A percentile compares a stretch with the other conserved stretches of the same genome.
Evolutionary conservation across 2,113 vertebrate species (phyloP).

Genomic region (Polyodon spathula): DNA sequence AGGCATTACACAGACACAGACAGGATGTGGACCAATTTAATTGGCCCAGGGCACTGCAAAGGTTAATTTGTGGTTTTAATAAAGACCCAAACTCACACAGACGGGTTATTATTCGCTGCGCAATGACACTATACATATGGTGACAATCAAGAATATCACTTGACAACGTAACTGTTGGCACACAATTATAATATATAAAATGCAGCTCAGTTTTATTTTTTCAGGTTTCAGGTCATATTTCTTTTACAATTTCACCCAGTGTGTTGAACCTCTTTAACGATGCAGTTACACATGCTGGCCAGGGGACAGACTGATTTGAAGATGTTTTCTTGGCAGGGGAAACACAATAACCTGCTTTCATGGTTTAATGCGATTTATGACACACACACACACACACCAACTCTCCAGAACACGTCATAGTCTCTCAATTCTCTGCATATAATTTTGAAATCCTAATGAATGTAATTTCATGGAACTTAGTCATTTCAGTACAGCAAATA

Average conservation of each 20-base stretch:
- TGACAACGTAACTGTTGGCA: constrained; percentile 39
- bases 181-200: constrained; percentile 25
- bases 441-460: too few relatives aligned
- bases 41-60: not conserved
- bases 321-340: too few relatives aligned
- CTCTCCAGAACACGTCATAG: too few relatives aligned
- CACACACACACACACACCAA: too few relatives aligned
- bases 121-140: constrained; percentile 28
- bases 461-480: too few relatives aligned
- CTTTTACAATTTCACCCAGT: not conserved
- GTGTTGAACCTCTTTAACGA: not conserved
- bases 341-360: too few relatives aligned
- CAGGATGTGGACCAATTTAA: constrained; percentile 3
- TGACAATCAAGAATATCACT: constrained; percentile 31
- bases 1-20: constrained; percentile 1
- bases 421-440: too few relatives aligned
- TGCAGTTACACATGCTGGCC: not conserved
- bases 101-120: constrained; percentile 1
- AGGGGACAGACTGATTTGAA: too few relatives aligned
- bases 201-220: constrained; percentile 1
- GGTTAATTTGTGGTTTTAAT: not conserved
- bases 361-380: too few relatives aligned
- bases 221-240: constrained; percentile 8
- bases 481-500: too few relatives aligned
- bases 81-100: not conserved